Evolutionary conservation across 1,140 invertebrate species (phyloP), one percentile per base, ranked within the genome.

Genomic region (Drosophila serrata): DNA sequence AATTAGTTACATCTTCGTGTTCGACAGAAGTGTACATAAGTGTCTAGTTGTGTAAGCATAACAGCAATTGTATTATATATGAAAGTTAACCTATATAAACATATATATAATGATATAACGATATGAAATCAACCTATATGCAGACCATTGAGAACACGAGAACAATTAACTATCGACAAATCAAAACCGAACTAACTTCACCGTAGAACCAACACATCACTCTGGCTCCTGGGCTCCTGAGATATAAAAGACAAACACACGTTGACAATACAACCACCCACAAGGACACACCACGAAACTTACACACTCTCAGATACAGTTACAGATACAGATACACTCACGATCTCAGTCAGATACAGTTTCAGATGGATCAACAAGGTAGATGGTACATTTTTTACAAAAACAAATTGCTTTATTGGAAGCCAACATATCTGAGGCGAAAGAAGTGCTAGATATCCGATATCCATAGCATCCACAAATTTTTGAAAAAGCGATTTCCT

Each of bases 141-240:
- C 60, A 75, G 59, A 81, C 55, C 58, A 58, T 51, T 79, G 39
- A 59, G 74, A 79, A 63, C 82, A 88, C 59, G 33, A 64, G 27
- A 84, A 81, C 84, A 88, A 88, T 84, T 81, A 70, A 79, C 74
- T 53, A 77, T 60, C 45, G 85, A 88, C 85, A 88, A 88, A 88
- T 90, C 85, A 88, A 78, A 73, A 73, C 61, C 45, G 42, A 74
- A 58, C 59, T 58, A 62, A 65, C 60, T 40, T 64, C 65, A 65
- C 58, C 46, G 57, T 74, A 63, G 58, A 48, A 53, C 42, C 22
- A 37, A 77, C 61, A 74, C 53, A 40, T 39, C 40, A 74, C 48
- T 59, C 24, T 55, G 49, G 51, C 61, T 29, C 24, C 42, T 33
- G 45, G 49, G 56, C 49, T 22, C 35, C 31, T 46, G 42, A 61